A percentile compares a stretch with the other conserved stretches of the same genome.
Evolutionary conservation across 2,797 vertebrate species (phyloP).

Genomic region (Melanotaenia maccullochi): DNA sequence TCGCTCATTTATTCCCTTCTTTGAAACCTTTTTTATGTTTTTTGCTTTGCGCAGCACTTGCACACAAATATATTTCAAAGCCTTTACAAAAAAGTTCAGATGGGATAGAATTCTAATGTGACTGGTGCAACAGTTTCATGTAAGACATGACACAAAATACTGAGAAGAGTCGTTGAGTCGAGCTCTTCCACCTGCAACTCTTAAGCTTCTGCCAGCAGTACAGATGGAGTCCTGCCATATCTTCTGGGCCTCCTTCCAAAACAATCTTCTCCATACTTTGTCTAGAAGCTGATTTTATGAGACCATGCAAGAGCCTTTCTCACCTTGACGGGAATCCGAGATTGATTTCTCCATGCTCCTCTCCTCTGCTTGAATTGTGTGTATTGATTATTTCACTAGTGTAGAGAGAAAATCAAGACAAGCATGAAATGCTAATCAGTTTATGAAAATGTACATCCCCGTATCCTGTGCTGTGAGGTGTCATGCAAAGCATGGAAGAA

Average conservation of each 20-base stretch:
- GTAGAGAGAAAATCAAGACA: constrained; percentile 28
- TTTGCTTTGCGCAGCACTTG: neutral
- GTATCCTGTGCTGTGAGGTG: constrained; percentile 33
- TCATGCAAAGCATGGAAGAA: constrained; percentile 13
- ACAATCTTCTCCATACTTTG: constrained; percentile 34
- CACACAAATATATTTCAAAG: constrained; percentile 8
- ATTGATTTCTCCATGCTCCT: constrained; percentile 69
- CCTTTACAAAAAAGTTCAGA: neutral
- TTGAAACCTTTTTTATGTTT: constrained; percentile 2
- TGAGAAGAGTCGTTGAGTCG: neutral
- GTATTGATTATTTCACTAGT: constrained; percentile 63
- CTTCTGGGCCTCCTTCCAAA: constrained; percentile 33
- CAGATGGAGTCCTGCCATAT: constrained; percentile 17
- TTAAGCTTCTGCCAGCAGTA: neutral
- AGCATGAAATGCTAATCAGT: constrained; percentile 63
- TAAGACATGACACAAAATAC: constrained; percentile 7
- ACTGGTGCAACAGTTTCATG: constrained; percentile 17
- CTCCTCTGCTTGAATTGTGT: constrained; percentile 50
- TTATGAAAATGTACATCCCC: constrained; percentile 53
- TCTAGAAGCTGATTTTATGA: constrained; percentile 48
- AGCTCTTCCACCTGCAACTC: constrained; percentile 14
- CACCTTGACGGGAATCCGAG: constrained; percentile 57
- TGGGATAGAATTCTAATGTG: constrained; percentile 3
- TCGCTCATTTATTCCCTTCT: neutral
- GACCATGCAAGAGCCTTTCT: constrained; percentile 43